Evolutionary conservation across 1,140 invertebrate genomes (phyloP).

Genomic region (Onthophagus taurus): DNA sequence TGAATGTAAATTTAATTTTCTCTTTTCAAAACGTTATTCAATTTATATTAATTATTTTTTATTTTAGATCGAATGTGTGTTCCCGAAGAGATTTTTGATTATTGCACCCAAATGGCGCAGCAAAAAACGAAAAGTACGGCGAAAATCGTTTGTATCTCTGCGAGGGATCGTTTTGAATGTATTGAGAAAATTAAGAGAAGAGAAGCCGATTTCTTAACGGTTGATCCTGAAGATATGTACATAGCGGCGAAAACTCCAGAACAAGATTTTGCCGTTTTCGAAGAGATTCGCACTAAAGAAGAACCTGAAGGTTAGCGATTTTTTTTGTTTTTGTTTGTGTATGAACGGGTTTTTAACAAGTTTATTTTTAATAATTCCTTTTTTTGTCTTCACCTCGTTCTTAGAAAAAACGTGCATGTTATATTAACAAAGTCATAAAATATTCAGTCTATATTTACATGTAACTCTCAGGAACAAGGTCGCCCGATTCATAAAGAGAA

Average conservation of each 20-base stretch:
- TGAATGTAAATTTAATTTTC: too few species aligned
- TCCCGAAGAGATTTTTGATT: conserved; percentile 47
- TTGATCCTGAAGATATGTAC: conserved; percentile 79
- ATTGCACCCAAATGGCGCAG: conserved; percentile 54
- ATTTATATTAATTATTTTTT: conserved; percentile 4
- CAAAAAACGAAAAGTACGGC: conserved; percentile 52
- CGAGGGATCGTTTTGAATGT: conserved; percentile 68
- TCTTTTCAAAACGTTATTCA: too few species aligned
- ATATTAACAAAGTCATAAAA: background rate
- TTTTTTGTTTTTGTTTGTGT: too few species aligned
- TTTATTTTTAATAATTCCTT: too few species aligned
- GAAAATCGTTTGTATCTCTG: conserved; percentile 52
- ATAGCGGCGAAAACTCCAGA: conserved; percentile 59
- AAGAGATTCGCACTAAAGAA: conserved; percentile 56
- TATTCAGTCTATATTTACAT: too few species aligned
- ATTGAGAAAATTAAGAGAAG: conserved; percentile 60
- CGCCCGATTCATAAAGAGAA: too few species aligned
- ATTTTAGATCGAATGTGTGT: conserved; percentile 61
- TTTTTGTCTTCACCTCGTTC: background rate
- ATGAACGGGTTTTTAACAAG: too few species aligned
- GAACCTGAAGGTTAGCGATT: conserved; percentile 46
- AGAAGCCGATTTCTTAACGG: conserved; percentile 67
- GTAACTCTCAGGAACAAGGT: too few species aligned
- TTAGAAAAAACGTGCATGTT: background rate
- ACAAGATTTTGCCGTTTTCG: conserved; percentile 54